Evolutionary conservation across 35 echinoderm and acorn worm species (phyloP), one percentile per base, ranked within the genome.

Genomic region (Acanthaster planci): DNA sequence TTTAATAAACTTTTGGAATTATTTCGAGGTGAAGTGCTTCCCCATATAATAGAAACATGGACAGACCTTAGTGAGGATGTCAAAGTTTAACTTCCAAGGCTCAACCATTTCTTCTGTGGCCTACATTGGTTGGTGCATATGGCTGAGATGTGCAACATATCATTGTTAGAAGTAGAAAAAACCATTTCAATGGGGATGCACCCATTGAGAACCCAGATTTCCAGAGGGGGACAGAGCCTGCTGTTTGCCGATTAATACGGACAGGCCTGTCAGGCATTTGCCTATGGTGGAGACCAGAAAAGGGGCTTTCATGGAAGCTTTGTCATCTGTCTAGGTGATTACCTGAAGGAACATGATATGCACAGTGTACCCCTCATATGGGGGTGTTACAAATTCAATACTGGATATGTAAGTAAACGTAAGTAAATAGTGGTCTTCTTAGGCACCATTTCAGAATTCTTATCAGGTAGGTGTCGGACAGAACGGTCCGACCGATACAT

Each of bases 61-160:
- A 53, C 85, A 38, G n/a, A 90, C 1, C 89, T 90, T 0, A 0
- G n/a, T 34, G 67, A 90, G 19, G 89, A 57, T 0, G 18, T 77
- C 23, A 37, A 84, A 38, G 21, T n/a, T 44, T 31, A 77, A 36
- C 67, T 90, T 26, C 32, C 3, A 4, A 67, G 64, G 22, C 47
- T 85, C 1, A 68, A 89, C 50, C 85, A 85, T 54, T 90, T 90
- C 22, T 85, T 90, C 82, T 90, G 75, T 56, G 89, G 81, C 4
- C 82, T 90, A 5, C 89, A 90, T 44, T 38, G 82, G 1, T 53
- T 90, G 21, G 89, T 90, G 9, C 88, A 90, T 76, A 84, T 90
- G 0, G 80, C 88, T 7, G 86, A 88, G 18, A 53, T 55, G 7
- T 54, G 1, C 7, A 80, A 88, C 38, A 88, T 19, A 0, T 37